A percentile compares a stretch with the other conserved stretches of the same genome.
These are phyloP conservation scores for Spodoptera exigua DNA, from an alignment of 2,888 invertebrate species.

Conservation along the genomic window DNA sequence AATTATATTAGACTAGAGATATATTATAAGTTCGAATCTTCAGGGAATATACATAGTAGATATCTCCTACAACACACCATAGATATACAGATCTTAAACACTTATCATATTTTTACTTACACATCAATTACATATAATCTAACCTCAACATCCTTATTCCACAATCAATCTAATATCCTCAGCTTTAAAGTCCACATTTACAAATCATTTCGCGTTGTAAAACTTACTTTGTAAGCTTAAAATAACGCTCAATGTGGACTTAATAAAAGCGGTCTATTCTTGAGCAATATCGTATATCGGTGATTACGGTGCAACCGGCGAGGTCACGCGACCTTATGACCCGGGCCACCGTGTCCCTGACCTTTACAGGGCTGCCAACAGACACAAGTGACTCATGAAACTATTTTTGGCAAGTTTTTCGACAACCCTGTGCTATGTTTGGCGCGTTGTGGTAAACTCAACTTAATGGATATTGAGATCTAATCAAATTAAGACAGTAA, in stretches of 20 bases:
- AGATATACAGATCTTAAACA: too few relatives aligned
- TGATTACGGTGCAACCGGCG: constrained; percentile 60
- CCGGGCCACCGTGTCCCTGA: constrained; percentile 58
- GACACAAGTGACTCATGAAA: constrained; percentile 33
- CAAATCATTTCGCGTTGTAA: too few relatives aligned
- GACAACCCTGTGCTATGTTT: constrained; percentile 16
- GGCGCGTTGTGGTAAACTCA: constrained; percentile 12
- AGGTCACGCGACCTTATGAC: constrained; percentile 55
- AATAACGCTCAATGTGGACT: constrained; percentile 27
- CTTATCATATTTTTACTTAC: too few relatives aligned
- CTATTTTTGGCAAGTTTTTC: constrained; percentile 40
- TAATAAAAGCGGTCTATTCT: constrained; percentile 47
- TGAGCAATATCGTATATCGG: constrained; percentile 61
- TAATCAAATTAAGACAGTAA: constrained; percentile 32
- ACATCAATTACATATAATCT: too few relatives aligned
- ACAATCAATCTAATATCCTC: too few relatives aligned
- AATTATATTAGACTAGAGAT: constrained; percentile 17
- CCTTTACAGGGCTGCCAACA: constrained; percentile 54
- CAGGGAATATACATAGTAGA: too few relatives aligned
- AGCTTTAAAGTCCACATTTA: too few relatives aligned
- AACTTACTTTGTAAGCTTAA: constrained; percentile 5
- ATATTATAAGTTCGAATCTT: too few relatives aligned
- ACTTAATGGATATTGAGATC: constrained; percentile 11
- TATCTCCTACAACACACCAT: too few relatives aligned
- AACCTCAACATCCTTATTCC: too few relatives aligned